A percentile compares a stretch with the other conserved stretches of the same genome.
phyloP scores from a whole-genome alignment of 1,140 invertebrate genomes.

The Leptonema lineaticorne region DNA sequence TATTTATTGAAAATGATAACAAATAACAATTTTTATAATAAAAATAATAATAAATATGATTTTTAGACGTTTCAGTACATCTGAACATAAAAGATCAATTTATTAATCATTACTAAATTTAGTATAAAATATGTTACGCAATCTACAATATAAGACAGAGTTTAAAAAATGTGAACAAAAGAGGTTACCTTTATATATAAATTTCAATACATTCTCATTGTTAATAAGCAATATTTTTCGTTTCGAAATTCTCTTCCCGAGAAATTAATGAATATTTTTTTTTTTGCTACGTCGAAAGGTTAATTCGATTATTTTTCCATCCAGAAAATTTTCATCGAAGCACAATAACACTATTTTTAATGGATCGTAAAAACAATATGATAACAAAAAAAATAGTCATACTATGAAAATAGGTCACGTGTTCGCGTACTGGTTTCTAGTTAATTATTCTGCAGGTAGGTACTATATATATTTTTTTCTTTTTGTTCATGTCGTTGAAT shows the following conservation, averaged over 20 bases:
- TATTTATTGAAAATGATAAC: no score
- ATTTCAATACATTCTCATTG: neutral
- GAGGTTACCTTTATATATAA: no score
- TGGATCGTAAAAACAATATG: neutral
- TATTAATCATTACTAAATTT: no score
- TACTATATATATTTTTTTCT: no score
- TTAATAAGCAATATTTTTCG: neutral
- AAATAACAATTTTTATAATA: no score
- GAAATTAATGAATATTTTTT: neutral
- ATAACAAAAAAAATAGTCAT: neutral
- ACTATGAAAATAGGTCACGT: neutral
- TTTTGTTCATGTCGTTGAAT: no score
- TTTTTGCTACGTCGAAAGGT: neutral
- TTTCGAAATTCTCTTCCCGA: neutral
- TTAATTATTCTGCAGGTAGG: constrained; percentile 11
- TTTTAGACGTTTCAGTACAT: no score
- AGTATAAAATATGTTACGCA: no score
- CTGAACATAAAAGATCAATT: no score
- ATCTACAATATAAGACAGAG: no score
- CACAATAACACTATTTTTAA: neutral
- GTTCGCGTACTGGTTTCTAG: neutral
- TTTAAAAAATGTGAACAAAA: no score
- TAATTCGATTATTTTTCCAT: neutral
- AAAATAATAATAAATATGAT: no score
- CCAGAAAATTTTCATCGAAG: neutral